phyloP scores from a whole-genome alignment of 1,140 invertebrate genomes.

The Rhopalosiphum maidis region DNA sequence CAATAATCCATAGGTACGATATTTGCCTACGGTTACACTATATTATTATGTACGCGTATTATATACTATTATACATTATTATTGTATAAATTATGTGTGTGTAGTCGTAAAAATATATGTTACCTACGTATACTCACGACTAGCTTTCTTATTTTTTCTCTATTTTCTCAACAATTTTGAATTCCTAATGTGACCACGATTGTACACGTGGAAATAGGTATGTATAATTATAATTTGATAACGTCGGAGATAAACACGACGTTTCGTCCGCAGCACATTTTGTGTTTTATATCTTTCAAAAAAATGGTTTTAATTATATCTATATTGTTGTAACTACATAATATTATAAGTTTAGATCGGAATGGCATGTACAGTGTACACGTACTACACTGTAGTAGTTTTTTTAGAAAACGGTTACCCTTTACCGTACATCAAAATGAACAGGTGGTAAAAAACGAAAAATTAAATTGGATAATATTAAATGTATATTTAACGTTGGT shows the following conservation, averaged over 20 bases:
- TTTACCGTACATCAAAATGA: background rate
- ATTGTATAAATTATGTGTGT: background rate
- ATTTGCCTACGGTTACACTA: background rate
- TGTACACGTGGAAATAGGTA: background rate
- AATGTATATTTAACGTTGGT: background rate
- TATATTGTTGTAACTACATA: background rate
- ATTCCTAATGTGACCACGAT: background rate
- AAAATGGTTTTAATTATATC: background rate
- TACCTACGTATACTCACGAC: background rate
- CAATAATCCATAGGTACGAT: background rate
- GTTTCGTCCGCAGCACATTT: background rate
- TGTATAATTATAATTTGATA: background rate
- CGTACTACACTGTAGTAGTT: background rate
- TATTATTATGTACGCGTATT: background rate
- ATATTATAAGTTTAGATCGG: background rate
- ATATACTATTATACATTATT: background rate
- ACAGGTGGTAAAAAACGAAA: background rate
- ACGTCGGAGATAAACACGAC: background rate
- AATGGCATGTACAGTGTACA: background rate
- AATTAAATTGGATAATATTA: background rate
- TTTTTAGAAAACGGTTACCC: background rate
- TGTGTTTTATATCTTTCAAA: background rate
- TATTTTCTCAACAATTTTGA: constrained; percentile 11
- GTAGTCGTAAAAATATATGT: background rate
- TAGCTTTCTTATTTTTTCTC: background rate